Conservation (phyloP, 2,797 vertebrate genomes). For the Parotocinclus haroldoi region DNA sequence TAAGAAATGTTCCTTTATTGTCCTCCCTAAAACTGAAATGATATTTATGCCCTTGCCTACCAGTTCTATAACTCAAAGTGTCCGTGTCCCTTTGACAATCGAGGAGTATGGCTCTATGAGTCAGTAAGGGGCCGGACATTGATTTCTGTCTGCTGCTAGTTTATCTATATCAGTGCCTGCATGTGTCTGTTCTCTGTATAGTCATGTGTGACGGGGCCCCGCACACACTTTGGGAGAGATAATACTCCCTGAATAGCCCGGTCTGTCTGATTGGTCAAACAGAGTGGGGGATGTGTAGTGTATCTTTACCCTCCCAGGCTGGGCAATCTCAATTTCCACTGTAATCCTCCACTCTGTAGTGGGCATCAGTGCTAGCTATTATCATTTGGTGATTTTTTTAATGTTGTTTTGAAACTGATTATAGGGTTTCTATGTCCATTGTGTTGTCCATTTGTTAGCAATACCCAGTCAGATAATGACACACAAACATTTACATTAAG, state of each 20-base stretch:
- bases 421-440: no score
- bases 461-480: no score
- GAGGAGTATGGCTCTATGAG: conserved; percentile 32
- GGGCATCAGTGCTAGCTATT: not conserved
- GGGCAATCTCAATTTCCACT: conserved; percentile 39
- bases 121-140: conserved; percentile 41
- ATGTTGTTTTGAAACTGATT: not conserved
- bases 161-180: conserved; percentile 43
- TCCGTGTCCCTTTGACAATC: conserved; percentile 19
- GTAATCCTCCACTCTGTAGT: conserved; percentile 1
- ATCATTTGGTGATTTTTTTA: not conserved
- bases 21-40: no score
- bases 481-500: no score
- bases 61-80: conserved; percentile 25
- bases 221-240: conserved; percentile 63
- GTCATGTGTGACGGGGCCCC: conserved; percentile 55
- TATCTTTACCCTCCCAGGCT: conserved; percentile 52
- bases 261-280: conserved; percentile 65
- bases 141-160: conserved; percentile 49
- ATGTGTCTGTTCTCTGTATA: conserved; percentile 43
- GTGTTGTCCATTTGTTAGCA: no score
- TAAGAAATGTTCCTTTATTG: no score
- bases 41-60: no score
- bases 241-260: conserved; percentile 67
- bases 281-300: conserved; percentile 56